Base-by-base conservation (phyloP, 2,797 vertebrate genomes). In the Chanos chanos region DNA sequence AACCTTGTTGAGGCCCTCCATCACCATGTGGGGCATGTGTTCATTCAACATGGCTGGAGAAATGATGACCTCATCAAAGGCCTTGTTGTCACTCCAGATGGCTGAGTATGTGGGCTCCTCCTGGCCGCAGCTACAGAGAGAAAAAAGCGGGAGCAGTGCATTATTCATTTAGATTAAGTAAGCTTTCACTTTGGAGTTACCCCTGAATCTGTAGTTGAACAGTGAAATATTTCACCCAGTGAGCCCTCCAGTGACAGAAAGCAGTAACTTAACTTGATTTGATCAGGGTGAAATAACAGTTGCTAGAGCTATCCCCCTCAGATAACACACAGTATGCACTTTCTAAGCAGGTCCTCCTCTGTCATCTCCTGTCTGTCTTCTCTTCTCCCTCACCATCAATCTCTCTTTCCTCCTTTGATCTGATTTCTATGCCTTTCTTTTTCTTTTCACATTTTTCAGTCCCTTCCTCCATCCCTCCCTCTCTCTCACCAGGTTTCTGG, bases 21-120 rank as follows among this genome's bases (percentile, higher is more conserved):
- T 96, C 83, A 99, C 97, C 83, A 99, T 94, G 0, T 97, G 94
- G 0, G 97, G 96, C 79, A 99, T 90, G 81, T 99, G 97, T 60
- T 99, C 96, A 0, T 99, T 97, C 64, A 99, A 87, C 96, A 99
- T 99, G 53, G 97, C 97, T 0, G 97, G 94, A 0, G 97, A 99
- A 85, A 99, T 99, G 89, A 99, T 95, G 81, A 99, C 97, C 83
- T 99, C 96, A 1, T 98, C 89, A 64, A 99, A 99, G 10, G 94
- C 92, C 79, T 98, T 98, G 82, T 99, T 99, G 88, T 99, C 94
- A 0, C 94, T 96, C 97, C 96, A 99, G 72, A 99, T 93, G 68
- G 97, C 97, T 0, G 95, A 98, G 81, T 99, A 99, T 0, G 96
- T 99, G 57, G 97, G 96, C n/a, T 99, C 97, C 70, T 98, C 96